phyloP scores from a whole-genome alignment of 2,113 vertebrate genomes.

The Oenanthe melanoleuca region DNA sequence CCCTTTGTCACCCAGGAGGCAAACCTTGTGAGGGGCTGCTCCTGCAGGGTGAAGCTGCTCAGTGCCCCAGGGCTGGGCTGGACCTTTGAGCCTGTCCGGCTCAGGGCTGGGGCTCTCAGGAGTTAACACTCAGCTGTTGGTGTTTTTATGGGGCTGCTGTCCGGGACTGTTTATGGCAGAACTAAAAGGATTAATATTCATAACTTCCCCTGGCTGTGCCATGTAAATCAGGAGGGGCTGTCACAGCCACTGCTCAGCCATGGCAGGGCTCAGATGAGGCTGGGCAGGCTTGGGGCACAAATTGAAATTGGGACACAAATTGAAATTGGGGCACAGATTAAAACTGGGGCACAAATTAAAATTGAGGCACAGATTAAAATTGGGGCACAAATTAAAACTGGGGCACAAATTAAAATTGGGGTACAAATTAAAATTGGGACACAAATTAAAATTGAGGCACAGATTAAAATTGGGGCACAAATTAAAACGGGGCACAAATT shows the following conservation, averaged over 20 bases:
- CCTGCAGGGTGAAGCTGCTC: rapidly evolving
- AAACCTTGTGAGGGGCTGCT: neutral
- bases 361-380: no score
- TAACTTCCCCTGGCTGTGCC: neutral
- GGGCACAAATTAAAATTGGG: no score
- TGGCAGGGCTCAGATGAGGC: neutral
- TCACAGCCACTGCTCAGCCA: neutral
- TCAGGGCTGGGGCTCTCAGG: neutral
- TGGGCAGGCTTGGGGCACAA: neutral
- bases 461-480: no score
- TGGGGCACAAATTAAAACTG: no score
- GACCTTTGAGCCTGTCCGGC: neutral
- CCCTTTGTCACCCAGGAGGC: neutral
- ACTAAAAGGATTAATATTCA: neutral
- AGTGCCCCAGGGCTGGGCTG: neutral
- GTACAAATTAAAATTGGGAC: no score
- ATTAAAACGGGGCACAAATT: no score
- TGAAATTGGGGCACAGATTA: no score
- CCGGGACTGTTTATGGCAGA: neutral
- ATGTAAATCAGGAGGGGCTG: neutral
- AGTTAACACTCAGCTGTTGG: neutral
- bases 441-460: no score
- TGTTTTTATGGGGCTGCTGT: neutral
- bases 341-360: no score
- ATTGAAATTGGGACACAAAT: no score